phyloP scores from a whole-genome alignment of 1,140 invertebrate species.

The Myzus persicae region DNA sequence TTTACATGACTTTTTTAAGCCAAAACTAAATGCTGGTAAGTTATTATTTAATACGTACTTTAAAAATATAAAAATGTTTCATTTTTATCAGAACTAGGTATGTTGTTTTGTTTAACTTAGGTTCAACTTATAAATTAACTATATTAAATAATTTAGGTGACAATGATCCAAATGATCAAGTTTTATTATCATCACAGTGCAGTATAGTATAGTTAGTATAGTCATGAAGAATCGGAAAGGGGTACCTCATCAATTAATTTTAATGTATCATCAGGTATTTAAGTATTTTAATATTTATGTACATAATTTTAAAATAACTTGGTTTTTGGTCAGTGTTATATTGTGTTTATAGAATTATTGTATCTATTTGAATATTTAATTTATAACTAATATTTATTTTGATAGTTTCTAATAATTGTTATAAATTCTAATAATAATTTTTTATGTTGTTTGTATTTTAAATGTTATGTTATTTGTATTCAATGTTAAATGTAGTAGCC shows the following conservation, averaged over 20 bases:
- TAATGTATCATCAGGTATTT: constrained; percentile 26
- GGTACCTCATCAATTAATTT: background rate
- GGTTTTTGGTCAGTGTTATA: background rate
- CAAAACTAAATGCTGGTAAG: constrained; percentile 26
- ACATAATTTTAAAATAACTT: background rate
- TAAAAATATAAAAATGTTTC: background rate
- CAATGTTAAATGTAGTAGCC: no score
- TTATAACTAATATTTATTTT: constrained; percentile 13
- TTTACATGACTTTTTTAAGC: background rate
- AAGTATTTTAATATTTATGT: background rate
- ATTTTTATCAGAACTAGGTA: background rate
- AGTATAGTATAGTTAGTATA: no score
- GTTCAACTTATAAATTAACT: constrained; percentile 1
- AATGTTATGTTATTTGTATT: no score
- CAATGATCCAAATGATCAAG: constrained; percentile 14
- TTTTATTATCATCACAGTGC: background rate
- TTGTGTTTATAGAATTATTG: background rate
- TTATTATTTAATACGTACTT: background rate
- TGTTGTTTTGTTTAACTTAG: background rate
- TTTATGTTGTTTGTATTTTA: no score
- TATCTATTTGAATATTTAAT: background rate
- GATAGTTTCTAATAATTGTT: background rate
- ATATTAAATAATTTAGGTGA: constrained; percentile 3
- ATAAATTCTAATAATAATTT: no score
- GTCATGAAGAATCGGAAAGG: background rate